Base-by-base conservation (phyloP, 2,888 invertebrate genomes). In the Mimachlamys varia region DNA sequence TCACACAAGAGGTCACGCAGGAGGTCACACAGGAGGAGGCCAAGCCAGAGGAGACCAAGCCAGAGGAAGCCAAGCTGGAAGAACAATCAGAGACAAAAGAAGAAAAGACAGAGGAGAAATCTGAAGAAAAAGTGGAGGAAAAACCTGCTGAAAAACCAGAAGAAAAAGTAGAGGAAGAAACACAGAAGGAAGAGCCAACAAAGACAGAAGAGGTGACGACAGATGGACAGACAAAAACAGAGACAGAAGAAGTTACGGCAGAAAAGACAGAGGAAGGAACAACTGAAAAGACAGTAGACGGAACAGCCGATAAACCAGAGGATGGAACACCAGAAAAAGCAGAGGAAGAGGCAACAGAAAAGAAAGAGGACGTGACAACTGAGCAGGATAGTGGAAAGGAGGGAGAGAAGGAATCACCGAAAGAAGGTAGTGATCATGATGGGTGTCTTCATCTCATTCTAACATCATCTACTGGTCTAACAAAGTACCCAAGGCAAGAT, bases 261-360 rank as follows among this genome's bases (percentile, higher is more conserved):
- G 93, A 91, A 87, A 91, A 88, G 49, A 89, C 89, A 38, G 92
- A 92, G 53, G 94, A 91, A 7, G 92, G 90, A 88, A 92, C 92
- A 89, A 76, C 89, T 15, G 88, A 62, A 49, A 62, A 91, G 15
- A 88, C 49, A 50, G 92, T 90, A 10, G 90, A 89, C 38, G 89
- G 53, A 7, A 76, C 58, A 17, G 89, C 76, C 76, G 92, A 92
- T n/a, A 91, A 90, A 49, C 58, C 89, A 87, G 89, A 49, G 76
- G 90, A 92, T 50, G 92, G 89, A 76, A 87, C 55, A 44, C 37
- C 22, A 27, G 90, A 89, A 33, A 87, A 89, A n/a, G 49, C 44
- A 76, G 38, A 44, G 87, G 33, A 49, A 87, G 92, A 37, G 91
- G 91, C 88, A 92, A 92, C 17, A 90, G 90, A 88, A 89, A 33